Base-by-base conservation (phyloP, 2,113 vertebrate genomes). In the Atrichornis clamosus region DNA sequence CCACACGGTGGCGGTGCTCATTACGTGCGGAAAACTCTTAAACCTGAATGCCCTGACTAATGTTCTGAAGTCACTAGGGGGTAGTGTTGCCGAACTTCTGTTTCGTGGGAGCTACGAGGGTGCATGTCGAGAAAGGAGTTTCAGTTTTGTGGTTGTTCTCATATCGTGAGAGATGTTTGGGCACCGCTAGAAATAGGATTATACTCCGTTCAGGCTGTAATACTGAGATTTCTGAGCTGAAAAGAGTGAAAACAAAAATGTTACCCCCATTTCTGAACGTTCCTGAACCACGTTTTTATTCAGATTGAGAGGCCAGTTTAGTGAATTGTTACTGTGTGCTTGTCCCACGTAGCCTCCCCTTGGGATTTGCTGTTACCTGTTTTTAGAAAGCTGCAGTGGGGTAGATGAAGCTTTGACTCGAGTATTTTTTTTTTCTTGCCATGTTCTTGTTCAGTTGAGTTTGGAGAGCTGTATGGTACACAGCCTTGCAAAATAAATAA, bases 21-120 rank as follows among this genome's bases (percentile, higher is more conserved):
- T 65, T 37, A 1, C 1, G 3, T 4, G 37, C 5, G 2, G 9
- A 11, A 9, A 18, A 3, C 18, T 21, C 17, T 6, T 13, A 5
- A 24, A 12, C 5, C 18, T 1, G 21, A 63, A 6, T 11, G 8
- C 11, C 2, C 6, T 26, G 24, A 3, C 22, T 18, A 14, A 0
- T 5, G 17, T 56, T 47, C 55, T 20, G 41, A 37, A 41, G 70
- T 7, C 80, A 18, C 47, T 39, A 52, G 80, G 78, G 72, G 75
- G 73, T 52, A 6, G 22, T 60, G 33, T 55, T 75, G 56, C 52
- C 64, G 41, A 84, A 3, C 37, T 50, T 12, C 12, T 74, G 62
- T 27, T 59, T 35, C 10, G 22, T 52, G 24, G 68, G 24, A 37
- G n/a, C 56, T 77, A 6, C 49, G 11, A 9, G 49, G 13, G 13